These are phyloP conservation scores for Calcarius ornatus DNA, from an alignment of 2,113 vertebrate genomes.

Conservation along the genomic window DNA sequence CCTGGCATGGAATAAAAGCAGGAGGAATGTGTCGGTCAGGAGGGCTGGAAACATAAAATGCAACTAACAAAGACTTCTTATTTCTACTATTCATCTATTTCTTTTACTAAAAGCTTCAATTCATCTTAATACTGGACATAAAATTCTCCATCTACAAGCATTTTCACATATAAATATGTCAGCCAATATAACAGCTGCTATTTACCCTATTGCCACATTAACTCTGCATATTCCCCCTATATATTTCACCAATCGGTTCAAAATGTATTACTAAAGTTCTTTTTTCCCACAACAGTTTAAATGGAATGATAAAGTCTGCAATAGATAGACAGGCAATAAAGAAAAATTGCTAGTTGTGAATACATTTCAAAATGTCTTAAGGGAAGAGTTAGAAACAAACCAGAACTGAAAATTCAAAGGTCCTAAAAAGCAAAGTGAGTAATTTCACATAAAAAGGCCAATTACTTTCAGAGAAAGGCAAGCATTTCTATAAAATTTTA, in stretches of 20 bases:
- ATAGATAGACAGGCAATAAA: not conserved
- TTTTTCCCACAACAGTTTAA: not conserved
- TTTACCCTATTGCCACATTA: not conserved
- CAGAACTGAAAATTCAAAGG: not conserved
- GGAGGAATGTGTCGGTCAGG: not conserved
- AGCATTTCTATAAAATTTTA: constrained; percentile 39
- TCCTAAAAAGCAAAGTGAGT: not conserved
- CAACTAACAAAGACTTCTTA: not conserved
- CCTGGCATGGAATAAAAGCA: not conserved
- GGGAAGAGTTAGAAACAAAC: not conserved
- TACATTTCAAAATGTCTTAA: not conserved
- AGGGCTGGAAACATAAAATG: not conserved
- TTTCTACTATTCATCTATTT: not conserved
- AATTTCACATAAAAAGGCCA: constrained; percentile 17
- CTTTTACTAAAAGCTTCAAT: not conserved
- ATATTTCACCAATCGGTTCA: not conserved
- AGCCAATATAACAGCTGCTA: not conserved
- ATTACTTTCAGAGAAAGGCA: constrained; percentile 37
- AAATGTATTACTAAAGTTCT: not conserved
- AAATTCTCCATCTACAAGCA: not conserved
- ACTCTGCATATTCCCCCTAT: not conserved
- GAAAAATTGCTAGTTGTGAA: not conserved
- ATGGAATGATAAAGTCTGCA: not conserved
- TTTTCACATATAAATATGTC: not conserved
- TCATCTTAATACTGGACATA: not conserved